Evolutionary conservation across 1,140 invertebrate species (phyloP).

Genomic region (Tribolium castaneum): DNA sequence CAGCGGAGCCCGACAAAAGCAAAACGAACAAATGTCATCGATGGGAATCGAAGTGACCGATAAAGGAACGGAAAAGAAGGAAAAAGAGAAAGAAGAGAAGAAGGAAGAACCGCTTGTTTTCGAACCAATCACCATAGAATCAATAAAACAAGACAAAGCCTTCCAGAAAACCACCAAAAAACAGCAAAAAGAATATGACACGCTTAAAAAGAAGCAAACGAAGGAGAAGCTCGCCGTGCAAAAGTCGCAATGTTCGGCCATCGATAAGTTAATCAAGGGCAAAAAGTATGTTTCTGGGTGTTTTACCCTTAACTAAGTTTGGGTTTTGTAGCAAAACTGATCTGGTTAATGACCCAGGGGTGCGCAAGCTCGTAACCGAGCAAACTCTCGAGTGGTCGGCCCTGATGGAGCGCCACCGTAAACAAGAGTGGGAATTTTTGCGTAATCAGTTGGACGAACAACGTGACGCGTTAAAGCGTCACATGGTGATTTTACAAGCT

Average conservation of each 20-base stretch:
- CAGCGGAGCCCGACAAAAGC: constrained; percentile 87
- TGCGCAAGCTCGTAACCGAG: constrained; percentile 85
- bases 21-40: constrained; percentile 91
- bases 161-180: constrained; percentile 96
- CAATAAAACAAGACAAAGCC: constrained; percentile 90
- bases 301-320: constrained; percentile 16
- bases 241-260: constrained; percentile 93
- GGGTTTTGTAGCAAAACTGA: constrained; percentile 77
- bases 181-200: constrained; percentile 95
- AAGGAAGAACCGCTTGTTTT: constrained; percentile 82
- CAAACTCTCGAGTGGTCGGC: constrained; percentile 96
- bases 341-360: constrained; percentile 79
- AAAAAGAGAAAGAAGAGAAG: constrained; percentile 76
- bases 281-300: constrained; percentile 76
- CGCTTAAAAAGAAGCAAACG: constrained; percentile 90
- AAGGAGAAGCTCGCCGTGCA: constrained; percentile 94
- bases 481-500: constrained; percentile 87
- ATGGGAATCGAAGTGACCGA: constrained; percentile 85
- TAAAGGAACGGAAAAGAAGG: constrained; percentile 63
- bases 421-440: constrained; percentile 90
- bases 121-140: constrained; percentile 92
- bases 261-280: constrained; percentile 95
- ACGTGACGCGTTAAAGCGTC: constrained; percentile 83
- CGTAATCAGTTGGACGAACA: constrained; percentile 87
- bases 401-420: constrained; percentile 87